Evolutionary conservation across 2,797 vertebrate genomes (phyloP), one percentile per base, ranked within the genome.

Genomic region (Champsocephalus esox): DNA sequence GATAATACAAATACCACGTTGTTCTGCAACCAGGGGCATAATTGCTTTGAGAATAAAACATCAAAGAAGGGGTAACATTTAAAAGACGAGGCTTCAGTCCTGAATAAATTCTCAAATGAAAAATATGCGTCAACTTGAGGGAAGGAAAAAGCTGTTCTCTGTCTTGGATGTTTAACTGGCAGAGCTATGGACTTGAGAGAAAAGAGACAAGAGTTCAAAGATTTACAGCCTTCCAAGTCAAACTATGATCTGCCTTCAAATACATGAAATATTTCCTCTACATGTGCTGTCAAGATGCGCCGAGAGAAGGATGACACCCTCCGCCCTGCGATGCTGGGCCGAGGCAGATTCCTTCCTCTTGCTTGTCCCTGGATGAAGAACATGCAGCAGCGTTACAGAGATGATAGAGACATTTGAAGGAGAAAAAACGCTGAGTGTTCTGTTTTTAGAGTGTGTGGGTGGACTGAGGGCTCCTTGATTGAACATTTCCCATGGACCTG

Each of bases 201-300:
- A 56, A 72, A 71, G 32, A 63, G 73, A 79, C 78, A 17, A 49
- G 38, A 68, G 64, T 79, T 79, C 68, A 74, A 75, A 59, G 70
- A 88, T 83, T 71, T 85, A 87, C 48, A 41, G 70, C 74, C 66
- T 54, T 44, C 64, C 38, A 17, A 82, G 81, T 88, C 79, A 74
- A 66, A 72, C 81, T 77, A 66, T 77, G 79, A 86, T 88, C 79
- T 0, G 41, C 83, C 82, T 83, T 87, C 64, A 83, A 72, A 87
- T 71, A 51, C 78, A 81, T 80, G n/a, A 84, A 84, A 75, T 74
- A 83, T 77, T 77, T 81, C 66, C 72, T 52, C 54, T 57, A 62
- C 90, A 91, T 91, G 82, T 91, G 91, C 79, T 41, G 54, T 88
- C 90, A 91, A 91, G 91, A 90, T 92, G 92, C 50, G 56, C 32